phyloP scores from a whole-genome alignment of 2,888 invertebrate genomes.

The Patella pellucida region DNA sequence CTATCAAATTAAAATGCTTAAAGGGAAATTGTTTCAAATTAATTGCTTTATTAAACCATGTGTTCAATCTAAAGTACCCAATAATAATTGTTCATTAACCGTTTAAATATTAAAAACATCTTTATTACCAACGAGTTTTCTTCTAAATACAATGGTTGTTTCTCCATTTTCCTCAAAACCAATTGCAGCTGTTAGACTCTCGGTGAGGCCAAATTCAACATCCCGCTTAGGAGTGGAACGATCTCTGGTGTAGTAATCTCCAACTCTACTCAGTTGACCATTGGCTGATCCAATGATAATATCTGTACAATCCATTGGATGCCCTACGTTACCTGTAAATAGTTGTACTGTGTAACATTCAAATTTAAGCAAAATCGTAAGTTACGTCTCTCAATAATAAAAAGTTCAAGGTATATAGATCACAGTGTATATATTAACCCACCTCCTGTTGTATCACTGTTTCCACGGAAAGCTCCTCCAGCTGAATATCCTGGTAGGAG shows the following conservation, averaged over 20 bases:
- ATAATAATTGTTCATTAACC: no score
- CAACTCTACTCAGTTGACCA: constrained; percentile 86
- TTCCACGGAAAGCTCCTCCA: not conserved
- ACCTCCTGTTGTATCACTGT: constrained; percentile 13
- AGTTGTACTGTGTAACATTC: not conserved
- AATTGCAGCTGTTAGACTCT: constrained; percentile 90
- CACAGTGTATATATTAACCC: not conserved
- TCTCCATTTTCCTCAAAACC: constrained; percentile 86
- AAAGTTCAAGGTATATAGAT: no score
- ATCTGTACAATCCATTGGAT: constrained; percentile 97
- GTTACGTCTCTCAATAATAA: no score
- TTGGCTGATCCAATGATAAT: constrained; percentile 91
- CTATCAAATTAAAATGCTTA: no score
- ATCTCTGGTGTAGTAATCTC: constrained; percentile 93
- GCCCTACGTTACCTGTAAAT: constrained; percentile 63
- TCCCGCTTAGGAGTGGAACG: constrained; percentile 91
- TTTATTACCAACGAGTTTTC: constrained; percentile 83
- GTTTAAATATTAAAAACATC: no score
- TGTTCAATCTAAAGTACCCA: no score
- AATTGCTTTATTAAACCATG: no score
- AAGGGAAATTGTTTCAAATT: no score
- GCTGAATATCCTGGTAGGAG: not conserved
- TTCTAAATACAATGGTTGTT: constrained; percentile 91
- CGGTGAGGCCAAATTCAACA: constrained; percentile 87
- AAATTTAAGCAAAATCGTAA: no score